These are phyloP conservation scores for Chondrilla cf. caribensis DNA, from an alignment of 37 sponge, comb jelly and placozoan genomes.

Conservation along the genomic window DNA sequence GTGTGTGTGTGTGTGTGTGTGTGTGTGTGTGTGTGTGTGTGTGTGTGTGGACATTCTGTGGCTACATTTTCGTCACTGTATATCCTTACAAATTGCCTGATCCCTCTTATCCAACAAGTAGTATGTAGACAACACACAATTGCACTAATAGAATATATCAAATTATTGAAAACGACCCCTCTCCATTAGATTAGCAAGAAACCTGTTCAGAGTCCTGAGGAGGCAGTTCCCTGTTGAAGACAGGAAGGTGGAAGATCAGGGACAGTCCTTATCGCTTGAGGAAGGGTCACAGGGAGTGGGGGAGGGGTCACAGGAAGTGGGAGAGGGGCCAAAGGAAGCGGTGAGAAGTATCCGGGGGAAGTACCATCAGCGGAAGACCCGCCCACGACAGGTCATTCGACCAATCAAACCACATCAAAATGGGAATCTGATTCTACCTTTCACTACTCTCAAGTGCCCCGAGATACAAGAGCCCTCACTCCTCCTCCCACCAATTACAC, in stretches of 20 bases:
- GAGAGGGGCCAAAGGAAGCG: neutral
- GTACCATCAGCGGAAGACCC: slow-evolving; percentile 56
- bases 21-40: too few relatives aligned
- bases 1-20: too few relatives aligned
- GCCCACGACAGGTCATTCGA: slow-evolving; percentile 59
- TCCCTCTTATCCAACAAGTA: too few relatives aligned
- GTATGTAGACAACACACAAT: neutral
- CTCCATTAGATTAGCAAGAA: slow-evolving; percentile 33
- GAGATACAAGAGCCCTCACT: neutral
- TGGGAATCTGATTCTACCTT: neutral
- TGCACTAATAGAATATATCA: neutral
- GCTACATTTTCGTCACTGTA: too few relatives aligned
- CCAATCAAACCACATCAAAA: slow-evolving; percentile 16
- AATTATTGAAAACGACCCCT: too few relatives aligned
- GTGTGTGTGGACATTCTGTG: too few relatives aligned
- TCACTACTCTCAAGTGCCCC: slow-evolving; percentile 11
- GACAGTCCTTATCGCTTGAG: neutral
- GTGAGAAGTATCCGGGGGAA: slow-evolving; percentile 55
- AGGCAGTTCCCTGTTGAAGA: neutral
- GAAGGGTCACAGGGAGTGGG: neutral
- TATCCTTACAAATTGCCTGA: too few relatives aligned
- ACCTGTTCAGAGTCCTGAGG: slow-evolving; percentile 28
- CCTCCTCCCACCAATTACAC: slow-evolving; percentile 9
- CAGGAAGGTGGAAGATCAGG: neutral
- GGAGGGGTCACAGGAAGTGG: neutral